Evolutionary conservation across 92 coral and sea anemone species (phyloP).

Genomic region (Porites lobata): DNA sequence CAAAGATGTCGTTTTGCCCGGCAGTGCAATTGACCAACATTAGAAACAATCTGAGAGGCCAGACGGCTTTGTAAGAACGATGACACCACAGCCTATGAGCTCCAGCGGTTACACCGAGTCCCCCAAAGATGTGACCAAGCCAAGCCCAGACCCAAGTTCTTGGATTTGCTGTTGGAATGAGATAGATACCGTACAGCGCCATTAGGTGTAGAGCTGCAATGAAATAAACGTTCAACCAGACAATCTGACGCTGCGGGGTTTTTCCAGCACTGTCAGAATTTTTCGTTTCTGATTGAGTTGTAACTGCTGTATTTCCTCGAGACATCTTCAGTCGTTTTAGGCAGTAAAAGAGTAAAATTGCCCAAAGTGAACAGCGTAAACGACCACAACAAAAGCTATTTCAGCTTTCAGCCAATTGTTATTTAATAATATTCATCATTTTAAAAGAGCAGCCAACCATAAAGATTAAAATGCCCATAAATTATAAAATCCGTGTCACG

Average conservation of each 20-base stretch:
- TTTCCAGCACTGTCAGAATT: background rate
- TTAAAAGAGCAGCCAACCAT: background rate
- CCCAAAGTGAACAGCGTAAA: too few relatives aligned
- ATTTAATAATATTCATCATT: background rate
- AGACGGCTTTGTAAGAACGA: constrained; percentile 66
- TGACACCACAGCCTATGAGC: constrained; percentile 82
- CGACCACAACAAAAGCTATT: too few relatives aligned
- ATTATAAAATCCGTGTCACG: background rate
- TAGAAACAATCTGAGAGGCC: constrained; percentile 63
- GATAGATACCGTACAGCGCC: constrained; percentile 61
- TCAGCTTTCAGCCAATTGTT: background rate
- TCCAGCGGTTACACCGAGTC: constrained; percentile 69
- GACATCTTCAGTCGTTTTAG: background rate
- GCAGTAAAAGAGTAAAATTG: background rate
- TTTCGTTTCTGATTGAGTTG: background rate
- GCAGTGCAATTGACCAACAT: constrained; percentile 65
- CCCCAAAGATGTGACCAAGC: constrained; percentile 42
- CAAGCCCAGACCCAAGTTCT: constrained; percentile 63
- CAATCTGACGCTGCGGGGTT: constrained; percentile 38
- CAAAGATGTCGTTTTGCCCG: constrained; percentile 74
- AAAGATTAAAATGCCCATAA: background rate
- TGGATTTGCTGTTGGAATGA: constrained; percentile 65
- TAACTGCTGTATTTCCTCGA: background rate
- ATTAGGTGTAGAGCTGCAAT: constrained; percentile 59
- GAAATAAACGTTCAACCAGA: constrained; percentile 69